Conservation (phyloP, 2,888 invertebrate species). For the Helicoverpa assulta region DNA sequence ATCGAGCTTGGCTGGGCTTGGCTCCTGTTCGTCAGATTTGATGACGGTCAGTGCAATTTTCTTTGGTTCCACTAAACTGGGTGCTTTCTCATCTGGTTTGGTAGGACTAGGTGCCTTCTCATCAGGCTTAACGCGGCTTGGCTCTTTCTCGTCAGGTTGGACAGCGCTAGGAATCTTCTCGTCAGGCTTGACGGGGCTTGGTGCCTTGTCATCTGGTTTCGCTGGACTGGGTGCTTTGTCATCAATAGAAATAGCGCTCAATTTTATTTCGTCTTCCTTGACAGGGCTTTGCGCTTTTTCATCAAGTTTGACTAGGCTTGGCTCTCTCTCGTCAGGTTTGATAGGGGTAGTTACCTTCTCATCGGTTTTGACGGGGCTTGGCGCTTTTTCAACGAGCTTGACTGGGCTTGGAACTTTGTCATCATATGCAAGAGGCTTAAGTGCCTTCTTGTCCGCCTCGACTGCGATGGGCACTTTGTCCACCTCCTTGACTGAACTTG, state of each 20-base stretch:
- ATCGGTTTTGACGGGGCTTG: not conserved
- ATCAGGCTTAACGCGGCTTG: not conserved
- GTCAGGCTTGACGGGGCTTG: not conserved
- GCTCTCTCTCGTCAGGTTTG: slow-evolving; percentile 22
- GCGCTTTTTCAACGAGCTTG: slow-evolving; percentile 11
- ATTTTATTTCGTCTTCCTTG: not conserved
- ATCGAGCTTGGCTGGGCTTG: not conserved
- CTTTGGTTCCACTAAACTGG: no score
- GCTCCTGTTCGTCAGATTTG: not conserved
- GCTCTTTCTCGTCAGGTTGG: not conserved
- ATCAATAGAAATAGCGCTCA: not conserved
- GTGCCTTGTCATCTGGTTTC: not conserved
- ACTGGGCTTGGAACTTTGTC: not conserved
- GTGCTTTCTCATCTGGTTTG: not conserved
- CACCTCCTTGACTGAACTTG: slow-evolving; percentile 11
- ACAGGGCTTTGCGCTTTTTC: not conserved
- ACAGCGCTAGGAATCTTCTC: not conserved
- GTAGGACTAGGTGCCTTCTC: not conserved
- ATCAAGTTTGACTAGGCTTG: slow-evolving; percentile 17
- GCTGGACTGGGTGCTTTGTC: slow-evolving; percentile 18
- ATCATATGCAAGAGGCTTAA: not conserved
- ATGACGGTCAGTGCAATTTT: no score
- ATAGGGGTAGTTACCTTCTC: slow-evolving; percentile 20
- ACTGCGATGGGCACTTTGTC: slow-evolving; percentile 38
- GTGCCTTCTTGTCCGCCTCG: not conserved